These are phyloP conservation scores for Podabrus alpinus DNA, from an alignment of 2,888 invertebrate genomes.

Conservation along the genomic window DNA sequence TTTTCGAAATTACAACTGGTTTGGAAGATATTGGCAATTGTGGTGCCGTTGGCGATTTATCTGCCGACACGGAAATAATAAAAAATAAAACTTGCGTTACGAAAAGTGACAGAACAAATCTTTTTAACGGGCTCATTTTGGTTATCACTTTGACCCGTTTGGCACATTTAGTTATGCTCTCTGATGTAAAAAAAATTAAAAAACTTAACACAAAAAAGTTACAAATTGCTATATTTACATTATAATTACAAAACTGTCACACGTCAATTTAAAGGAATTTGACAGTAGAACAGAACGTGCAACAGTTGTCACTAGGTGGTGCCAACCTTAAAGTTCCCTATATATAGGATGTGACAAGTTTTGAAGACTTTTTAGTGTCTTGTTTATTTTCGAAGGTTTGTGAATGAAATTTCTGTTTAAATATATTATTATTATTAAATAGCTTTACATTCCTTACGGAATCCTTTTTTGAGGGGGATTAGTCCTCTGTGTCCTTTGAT, in stretches of 20 bases:
- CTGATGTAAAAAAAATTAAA: slow-evolving; percentile 60
- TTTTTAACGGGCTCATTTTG: slow-evolving; percentile 1
- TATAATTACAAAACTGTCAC: background rate
- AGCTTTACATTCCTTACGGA: too few relatives aligned
- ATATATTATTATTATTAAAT: too few relatives aligned
- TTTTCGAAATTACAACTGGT: background rate
- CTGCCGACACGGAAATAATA: background rate
- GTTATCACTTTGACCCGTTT: background rate
- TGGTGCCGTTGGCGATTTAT: background rate
- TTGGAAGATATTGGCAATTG: background rate
- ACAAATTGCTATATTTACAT: background rate
- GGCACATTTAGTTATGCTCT: slow-evolving; percentile 7
- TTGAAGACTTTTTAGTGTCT: background rate
- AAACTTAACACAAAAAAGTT: background rate
- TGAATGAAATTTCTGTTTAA: too few relatives aligned
- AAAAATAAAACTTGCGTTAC: background rate
- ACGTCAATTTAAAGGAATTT: background rate
- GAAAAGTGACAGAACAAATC: background rate
- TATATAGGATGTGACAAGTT: background rate
- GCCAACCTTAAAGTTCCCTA: background rate
- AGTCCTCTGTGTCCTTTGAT: too few relatives aligned
- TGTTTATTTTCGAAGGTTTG: too few relatives aligned
- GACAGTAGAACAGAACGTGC: background rate
- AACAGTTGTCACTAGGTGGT: background rate
- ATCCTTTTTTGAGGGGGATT: too few relatives aligned